phyloP scores from a whole-genome alignment of 1,140 invertebrate genomes.

The Lithobius niger region DNA sequence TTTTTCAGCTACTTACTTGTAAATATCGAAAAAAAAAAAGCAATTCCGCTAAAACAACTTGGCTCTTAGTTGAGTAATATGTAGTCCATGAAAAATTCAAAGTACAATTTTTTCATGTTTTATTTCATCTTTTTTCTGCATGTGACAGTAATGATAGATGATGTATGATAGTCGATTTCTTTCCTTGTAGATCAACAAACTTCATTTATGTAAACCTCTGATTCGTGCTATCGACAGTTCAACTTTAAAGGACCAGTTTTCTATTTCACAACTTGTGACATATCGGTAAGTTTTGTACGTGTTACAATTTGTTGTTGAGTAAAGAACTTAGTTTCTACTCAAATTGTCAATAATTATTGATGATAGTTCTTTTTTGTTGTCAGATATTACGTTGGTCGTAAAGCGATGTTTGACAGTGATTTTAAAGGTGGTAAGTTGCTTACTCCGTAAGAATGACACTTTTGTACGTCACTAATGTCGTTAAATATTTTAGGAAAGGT shows the following conservation, averaged over 20 bases:
- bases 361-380: conserved; percentile 13
- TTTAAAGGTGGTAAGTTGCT: conserved; percentile 54
- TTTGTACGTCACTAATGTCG: no score
- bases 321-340: not conserved
- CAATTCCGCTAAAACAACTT: no score
- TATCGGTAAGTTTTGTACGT: conserved; percentile 47
- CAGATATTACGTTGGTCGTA: conserved; percentile 84
- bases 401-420: conserved; percentile 96
- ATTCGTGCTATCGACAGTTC: conserved; percentile 91
- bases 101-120: no score
- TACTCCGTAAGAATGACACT: no score
- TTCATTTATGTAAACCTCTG: conserved; percentile 91
- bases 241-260: conserved; percentile 74
- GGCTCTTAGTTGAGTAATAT: no score
- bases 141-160: no score
- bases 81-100: no score
- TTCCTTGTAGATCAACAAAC: conserved; percentile 54
- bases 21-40: no score
- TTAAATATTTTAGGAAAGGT: no score
- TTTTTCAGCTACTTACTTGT: conserved; percentile 7
- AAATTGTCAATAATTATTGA: not conserved
- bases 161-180: no score
- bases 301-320: not conserved
- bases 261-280: conserved; percentile 66
- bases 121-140: no score